phyloP scores from a whole-genome alignment of 2,888 invertebrate species.

The Papilio elwesi region DNA sequence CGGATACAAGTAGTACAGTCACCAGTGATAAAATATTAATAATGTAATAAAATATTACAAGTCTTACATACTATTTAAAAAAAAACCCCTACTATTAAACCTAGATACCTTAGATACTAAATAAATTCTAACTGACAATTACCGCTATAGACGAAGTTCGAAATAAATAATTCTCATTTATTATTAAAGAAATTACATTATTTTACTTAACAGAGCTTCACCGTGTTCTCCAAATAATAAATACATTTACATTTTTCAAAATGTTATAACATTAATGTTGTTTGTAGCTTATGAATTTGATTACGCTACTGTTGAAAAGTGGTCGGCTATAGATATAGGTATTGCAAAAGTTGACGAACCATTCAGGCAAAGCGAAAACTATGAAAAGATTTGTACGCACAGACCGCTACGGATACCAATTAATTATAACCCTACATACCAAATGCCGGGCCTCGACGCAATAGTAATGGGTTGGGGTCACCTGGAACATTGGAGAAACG shows the following conservation, averaged over 20 bases:
- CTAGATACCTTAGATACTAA: too few relatives aligned
- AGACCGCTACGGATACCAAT: conserved; percentile 50
- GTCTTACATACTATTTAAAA: too few relatives aligned
- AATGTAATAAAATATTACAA: too few relatives aligned
- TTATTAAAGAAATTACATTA: too few relatives aligned
- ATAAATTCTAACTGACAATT: too few relatives aligned
- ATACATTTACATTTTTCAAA: conserved; percentile 38
- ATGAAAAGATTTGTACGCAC: conserved; percentile 50
- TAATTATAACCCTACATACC: conserved; percentile 52
- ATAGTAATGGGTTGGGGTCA: conserved; percentile 58
- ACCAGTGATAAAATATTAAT: too few relatives aligned
- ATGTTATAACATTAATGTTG: too few relatives aligned
- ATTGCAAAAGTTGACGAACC: conserved; percentile 56
- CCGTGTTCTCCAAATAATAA: background rate
- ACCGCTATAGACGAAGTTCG: too few relatives aligned
- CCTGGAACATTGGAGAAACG: conserved; percentile 49
- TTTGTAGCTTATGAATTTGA: conserved; percentile 52
- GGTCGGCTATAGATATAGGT: conserved; percentile 62
- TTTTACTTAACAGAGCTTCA: too few relatives aligned
- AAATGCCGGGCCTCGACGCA: conserved; percentile 47
- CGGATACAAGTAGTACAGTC: too few relatives aligned
- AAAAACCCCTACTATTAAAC: too few relatives aligned
- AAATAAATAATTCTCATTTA: too few relatives aligned
- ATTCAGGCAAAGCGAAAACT: conserved; percentile 43
- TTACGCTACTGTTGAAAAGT: conserved; percentile 51